Conservation (phyloP, 2,888 invertebrate genomes). For the Folsomia candida region DNA sequence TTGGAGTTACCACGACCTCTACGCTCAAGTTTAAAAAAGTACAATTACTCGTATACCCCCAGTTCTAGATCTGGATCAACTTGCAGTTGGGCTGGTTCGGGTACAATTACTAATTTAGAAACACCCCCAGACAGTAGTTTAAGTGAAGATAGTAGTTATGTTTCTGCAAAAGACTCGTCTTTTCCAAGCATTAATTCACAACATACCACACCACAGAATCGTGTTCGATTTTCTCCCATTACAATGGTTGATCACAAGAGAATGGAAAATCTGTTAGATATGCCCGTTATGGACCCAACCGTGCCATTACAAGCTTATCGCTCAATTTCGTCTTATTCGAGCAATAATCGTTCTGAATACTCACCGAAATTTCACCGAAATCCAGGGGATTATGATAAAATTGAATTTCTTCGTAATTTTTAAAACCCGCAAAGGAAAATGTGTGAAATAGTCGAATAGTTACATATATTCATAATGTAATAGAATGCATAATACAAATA, state of each 20-base stretch:
- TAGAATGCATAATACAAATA: too few relatives aligned
- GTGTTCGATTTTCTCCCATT: slow-evolving; percentile 76
- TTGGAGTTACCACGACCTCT: slow-evolving; percentile 64
- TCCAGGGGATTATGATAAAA: slow-evolving; percentile 45
- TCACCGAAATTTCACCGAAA: slow-evolving; percentile 42
- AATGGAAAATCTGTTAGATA: slow-evolving; percentile 61
- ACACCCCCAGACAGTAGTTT: slow-evolving; percentile 82
- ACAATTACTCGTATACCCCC: slow-evolving; percentile 57
- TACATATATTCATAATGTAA: too few relatives aligned
- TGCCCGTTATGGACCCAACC: slow-evolving; percentile 60
- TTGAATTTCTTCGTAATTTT: slow-evolving; percentile 46
- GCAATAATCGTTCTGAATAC: slow-evolving; percentile 29
- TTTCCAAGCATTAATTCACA: slow-evolving; percentile 55
- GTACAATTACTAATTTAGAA: slow-evolving; percentile 72
- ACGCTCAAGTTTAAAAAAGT: slow-evolving; percentile 76
- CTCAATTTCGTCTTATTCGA: slow-evolving; percentile 33
- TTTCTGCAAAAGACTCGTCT: slow-evolving; percentile 75
- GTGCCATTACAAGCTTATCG: slow-evolving; percentile 58
- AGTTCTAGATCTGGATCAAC: slow-evolving; percentile 28
- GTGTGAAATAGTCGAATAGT: too few relatives aligned
- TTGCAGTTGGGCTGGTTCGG: slow-evolving; percentile 62
- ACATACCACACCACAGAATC: slow-evolving; percentile 60
- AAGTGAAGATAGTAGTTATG: slow-evolving; percentile 84
- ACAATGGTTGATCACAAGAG: slow-evolving; percentile 55
- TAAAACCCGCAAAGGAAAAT: too few relatives aligned